phyloP scores from a whole-genome alignment of 2,888 invertebrate genomes.

The Zygogramma bicolorata region DNA sequence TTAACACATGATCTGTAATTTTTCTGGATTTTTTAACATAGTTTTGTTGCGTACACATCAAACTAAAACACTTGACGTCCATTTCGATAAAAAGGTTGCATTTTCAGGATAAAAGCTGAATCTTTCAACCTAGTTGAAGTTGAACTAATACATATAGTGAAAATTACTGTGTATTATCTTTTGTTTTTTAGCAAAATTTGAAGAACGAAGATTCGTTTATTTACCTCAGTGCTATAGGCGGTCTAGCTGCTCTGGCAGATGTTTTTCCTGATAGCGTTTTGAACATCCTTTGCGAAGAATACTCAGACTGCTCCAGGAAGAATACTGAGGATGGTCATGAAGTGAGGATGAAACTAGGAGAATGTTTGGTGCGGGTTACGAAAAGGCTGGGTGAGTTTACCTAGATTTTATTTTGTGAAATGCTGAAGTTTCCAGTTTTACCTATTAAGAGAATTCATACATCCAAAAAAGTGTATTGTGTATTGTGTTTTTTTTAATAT shows the following conservation, averaged over 20 bases:
- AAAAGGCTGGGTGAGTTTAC: conserved; percentile 74
- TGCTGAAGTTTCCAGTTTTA: not conserved
- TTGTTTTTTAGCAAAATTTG: conserved; percentile 75
- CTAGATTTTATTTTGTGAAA: not conserved
- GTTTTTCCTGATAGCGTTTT: conserved; percentile 78
- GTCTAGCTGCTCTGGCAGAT: conserved; percentile 77
- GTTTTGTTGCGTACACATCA: too few relatives aligned
- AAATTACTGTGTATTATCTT: conserved; percentile 25
- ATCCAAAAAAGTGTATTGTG: too few relatives aligned
- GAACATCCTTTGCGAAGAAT: conserved; percentile 77
- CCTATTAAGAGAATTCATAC: too few relatives aligned
- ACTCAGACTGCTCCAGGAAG: conserved; percentile 61
- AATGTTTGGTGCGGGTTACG: conserved; percentile 81
- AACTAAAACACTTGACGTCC: too few relatives aligned
- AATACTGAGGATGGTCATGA: conserved; percentile 68
- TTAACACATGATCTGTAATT: not conserved
- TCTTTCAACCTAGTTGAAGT: too few relatives aligned
- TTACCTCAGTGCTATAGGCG: conserved; percentile 83
- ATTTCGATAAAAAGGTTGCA: too few relatives aligned
- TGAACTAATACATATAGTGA: not conserved
- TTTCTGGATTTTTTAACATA: too few relatives aligned
- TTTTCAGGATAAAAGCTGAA: too few relatives aligned
- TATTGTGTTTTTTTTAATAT: too few relatives aligned
- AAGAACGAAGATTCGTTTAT: conserved; percentile 85
- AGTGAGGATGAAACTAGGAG: conserved; percentile 83